Evolutionary conservation across 2,888 invertebrate genomes (phyloP), one percentile per base, ranked within the genome.

Genomic region (Drosophila maculinotata): DNA sequence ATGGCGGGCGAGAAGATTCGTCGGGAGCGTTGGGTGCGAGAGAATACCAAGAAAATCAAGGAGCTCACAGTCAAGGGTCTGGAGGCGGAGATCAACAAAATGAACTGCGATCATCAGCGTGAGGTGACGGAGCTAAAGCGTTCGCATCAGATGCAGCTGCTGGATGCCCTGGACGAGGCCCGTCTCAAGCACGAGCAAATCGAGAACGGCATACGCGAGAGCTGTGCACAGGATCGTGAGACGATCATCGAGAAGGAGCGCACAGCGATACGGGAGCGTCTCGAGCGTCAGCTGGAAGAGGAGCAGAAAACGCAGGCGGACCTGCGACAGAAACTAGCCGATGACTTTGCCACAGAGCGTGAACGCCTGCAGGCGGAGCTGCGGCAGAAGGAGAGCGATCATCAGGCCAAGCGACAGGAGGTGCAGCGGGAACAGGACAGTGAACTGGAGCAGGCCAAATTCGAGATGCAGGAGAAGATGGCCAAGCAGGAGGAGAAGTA

Each of bases 41-140:
- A 94, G 57, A 96, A 96, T 90, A 96, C 96, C 2, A 95, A 96
- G 83, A 96, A 96, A 92, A 96, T 97, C 52, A 96, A 97, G 96
- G 96, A 97, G 89, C 92, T 96, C 85, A 97, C 97, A 3, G 95
- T 97, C 0, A 97, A 96, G 92, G 96, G 97, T 0, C 90, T 97
- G n/a, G 97, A 97, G 90, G 95, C 96, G 0, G 97, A 97, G 90
- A 93, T 97, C 2, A 94, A 95, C 20, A 95, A 94, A 79, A 96
- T 97, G 95, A 94, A 95, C 28, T 94, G 94, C 15, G 92, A 94
- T 1, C 95, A 96, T 87, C 94, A 94, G 85, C 93, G 94, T 53
- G 94, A 95, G 85, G 89, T 95, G 49, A 92, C 93, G 0, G 94
- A 91, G 38, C 57, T 92, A 2, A 92, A 91, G 60, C 83, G 90